Evolutionary conservation across 2,113 vertebrate species (phyloP), one percentile per base, ranked within the genome.

Genomic region (Xiphorhynchus elegans): DNA sequence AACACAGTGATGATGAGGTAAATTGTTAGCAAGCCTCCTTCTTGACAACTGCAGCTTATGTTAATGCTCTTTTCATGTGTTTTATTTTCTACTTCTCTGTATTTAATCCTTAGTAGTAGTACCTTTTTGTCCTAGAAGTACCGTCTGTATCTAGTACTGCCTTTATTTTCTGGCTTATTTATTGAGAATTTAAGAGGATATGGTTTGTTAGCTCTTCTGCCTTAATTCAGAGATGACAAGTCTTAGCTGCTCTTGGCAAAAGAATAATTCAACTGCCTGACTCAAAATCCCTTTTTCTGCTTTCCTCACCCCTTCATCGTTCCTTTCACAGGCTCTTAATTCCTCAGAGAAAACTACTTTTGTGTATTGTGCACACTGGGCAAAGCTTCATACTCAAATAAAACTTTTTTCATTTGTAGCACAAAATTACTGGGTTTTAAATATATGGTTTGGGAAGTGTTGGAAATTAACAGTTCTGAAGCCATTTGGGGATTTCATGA

Each of bases 1-100:
- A 98, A 96, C 99, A 99, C 97, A 98, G 99, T 72, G 98, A 98
- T 21, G 99, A 99, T 14, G 99, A 99, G 99, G 99, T 99, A 97
- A 96, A 92, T 84, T 60, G 83, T 77, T 84, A 96, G 75, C 69
- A 90, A 95, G 69, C 72, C 81, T 90, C 82, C 89, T 93, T 94
- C 70, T 93, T 78, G 68, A 68, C 70, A 74, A 31, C 75, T 73
- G 40, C 59, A 87, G 72, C 70, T 89, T 91, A 29, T 72, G 42
- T 82, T 91, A 72, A 89, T n/a, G 20, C 39, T 84, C 91, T 67
- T 44, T 87, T 85, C 20, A 7, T 70, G 12, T 86, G 73, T 55
- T 90, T 70, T 64, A 17, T 88, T 85, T 95, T 81, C 78, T 78
- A 56, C 47, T 50, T 91, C 29, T 76, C 2, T 87, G 25, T 73